phyloP scores from a whole-genome alignment of 1,140 invertebrate species.

The Heliconius congener region DNA sequence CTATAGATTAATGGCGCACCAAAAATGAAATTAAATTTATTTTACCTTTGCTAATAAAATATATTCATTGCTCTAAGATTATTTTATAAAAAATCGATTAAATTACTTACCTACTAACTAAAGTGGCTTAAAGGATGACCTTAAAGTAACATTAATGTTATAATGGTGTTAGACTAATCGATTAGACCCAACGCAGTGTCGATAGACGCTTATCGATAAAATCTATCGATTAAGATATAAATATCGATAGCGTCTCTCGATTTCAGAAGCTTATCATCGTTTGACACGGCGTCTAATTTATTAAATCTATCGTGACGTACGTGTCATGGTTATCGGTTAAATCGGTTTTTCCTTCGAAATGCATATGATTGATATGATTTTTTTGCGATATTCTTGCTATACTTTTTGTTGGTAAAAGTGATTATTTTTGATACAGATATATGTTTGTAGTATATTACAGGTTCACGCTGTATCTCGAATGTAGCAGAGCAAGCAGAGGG shows the following conservation, averaged over 20 bases:
- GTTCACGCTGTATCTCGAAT: no score
- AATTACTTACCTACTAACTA: not conserved
- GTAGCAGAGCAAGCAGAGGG: no score
- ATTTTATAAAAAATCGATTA: not conserved
- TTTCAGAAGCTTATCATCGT: conserved; percentile 31
- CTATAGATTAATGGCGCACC: not conserved
- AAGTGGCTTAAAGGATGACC: not conserved
- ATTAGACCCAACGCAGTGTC: not conserved
- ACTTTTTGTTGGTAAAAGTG: not conserved
- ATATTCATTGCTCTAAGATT: not conserved
- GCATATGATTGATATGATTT: conserved; percentile 15
- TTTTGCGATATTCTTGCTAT: not conserved
- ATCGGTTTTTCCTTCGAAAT: conserved; percentile 16
- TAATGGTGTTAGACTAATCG: not conserved
- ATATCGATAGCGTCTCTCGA: conserved; percentile 10
- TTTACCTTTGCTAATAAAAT: not conserved
- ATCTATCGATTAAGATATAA: conserved; percentile 10
- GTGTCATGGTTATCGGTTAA: conserved; percentile 16
- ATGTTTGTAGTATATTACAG: not conserved
- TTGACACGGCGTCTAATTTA: conserved; percentile 27
- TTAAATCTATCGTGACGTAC: conserved; percentile 26
- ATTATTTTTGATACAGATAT: not conserved
- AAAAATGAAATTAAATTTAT: not conserved
- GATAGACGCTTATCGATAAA: conserved; percentile 12
- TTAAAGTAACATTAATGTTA: not conserved